Evolutionary conservation across 2,797 vertebrate genomes (phyloP), one percentile per base, ranked within the genome.

Genomic region (Chaetophractus vellerosus): DNA sequence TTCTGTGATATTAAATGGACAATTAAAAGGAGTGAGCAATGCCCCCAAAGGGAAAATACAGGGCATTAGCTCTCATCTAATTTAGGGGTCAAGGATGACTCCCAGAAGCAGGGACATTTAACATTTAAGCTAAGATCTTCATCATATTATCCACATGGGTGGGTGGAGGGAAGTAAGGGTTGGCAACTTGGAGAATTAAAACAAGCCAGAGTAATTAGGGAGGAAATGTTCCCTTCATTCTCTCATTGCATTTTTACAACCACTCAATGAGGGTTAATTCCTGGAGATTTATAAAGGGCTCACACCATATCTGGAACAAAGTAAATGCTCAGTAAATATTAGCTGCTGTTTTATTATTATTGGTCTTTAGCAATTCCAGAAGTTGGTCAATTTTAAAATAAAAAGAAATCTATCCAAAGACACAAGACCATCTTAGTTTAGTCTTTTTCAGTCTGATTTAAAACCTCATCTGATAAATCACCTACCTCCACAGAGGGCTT

Each of bases 41-140:
- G 33, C 15, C 59, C 18, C 0, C 0, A 45, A 0, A 6, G 14
- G 9, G 18, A n/a, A 4, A 28, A 50, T 8, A 5, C 36, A 21
- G n/a, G 64, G 41, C 0, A 2, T 8, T n/a, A 38, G 12, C 3
- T 23, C 68, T 50, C 31, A 33, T 31, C 38, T 18, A 12, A 15
- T 26, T 33, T 23, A 2, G 16, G n/a, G 23, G 28, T 18, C 19
- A 50, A 23, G 26, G 50, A 55, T 28, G 10, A 61, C 59, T 79
- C 15, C 11, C 68, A 61, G 24, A 52, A 38, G 38, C 71, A 50
- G 36, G 38, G 45, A 64, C 45, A 38, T 19, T 68, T 45, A 74
- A 85, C 16, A 16, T 50, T 41, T 45, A 72, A 61, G 1, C 55
- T 48, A 28, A 78, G 33, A 45, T 48, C 61, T 28, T 61, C 19